Evolutionary conservation across 53 echinoderm and acorn worm species (phyloP).

Genomic region (Mesocentrotus franciscanus): DNA sequence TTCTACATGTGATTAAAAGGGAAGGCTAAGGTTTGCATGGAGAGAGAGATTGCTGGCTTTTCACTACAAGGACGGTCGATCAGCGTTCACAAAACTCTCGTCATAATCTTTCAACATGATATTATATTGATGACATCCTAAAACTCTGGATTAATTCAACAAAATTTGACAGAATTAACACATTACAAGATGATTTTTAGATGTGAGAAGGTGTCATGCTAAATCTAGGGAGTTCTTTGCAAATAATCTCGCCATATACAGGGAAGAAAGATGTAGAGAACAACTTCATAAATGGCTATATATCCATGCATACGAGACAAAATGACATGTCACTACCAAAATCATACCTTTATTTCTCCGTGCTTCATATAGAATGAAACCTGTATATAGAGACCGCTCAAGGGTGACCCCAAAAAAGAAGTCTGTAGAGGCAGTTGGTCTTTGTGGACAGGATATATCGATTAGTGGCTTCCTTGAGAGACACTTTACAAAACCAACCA

Average conservation of each 20-base stretch:
- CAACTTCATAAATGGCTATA: neutral
- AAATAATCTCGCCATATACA: neutral
- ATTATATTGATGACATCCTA: neutral
- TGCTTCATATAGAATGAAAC: too few relatives aligned
- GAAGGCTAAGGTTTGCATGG: neutral
- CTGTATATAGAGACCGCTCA: too few relatives aligned
- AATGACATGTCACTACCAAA: neutral
- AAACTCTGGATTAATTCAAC: neutral
- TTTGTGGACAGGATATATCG: too few relatives aligned
- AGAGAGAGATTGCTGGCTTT: neutral
- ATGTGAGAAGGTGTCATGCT: neutral
- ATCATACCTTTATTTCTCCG: neutral
- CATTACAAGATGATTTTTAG: neutral
- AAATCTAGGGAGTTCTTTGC: neutral
- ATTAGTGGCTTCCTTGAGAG: too few relatives aligned
- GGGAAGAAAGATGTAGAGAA: neutral
- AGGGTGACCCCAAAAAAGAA: too few relatives aligned
- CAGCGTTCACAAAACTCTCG: neutral
- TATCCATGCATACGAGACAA: too few relatives aligned
- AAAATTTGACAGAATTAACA: neutral
- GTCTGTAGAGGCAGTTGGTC: too few relatives aligned
- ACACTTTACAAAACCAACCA: too few relatives aligned
- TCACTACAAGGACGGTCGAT: slow-evolving; percentile 10
- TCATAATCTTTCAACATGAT: neutral
- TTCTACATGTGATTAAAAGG: slow-evolving; percentile 19